Evolutionary conservation across 2,797 vertebrate genomes (phyloP).

Genomic region (Sebastes melanostomus): DNA sequence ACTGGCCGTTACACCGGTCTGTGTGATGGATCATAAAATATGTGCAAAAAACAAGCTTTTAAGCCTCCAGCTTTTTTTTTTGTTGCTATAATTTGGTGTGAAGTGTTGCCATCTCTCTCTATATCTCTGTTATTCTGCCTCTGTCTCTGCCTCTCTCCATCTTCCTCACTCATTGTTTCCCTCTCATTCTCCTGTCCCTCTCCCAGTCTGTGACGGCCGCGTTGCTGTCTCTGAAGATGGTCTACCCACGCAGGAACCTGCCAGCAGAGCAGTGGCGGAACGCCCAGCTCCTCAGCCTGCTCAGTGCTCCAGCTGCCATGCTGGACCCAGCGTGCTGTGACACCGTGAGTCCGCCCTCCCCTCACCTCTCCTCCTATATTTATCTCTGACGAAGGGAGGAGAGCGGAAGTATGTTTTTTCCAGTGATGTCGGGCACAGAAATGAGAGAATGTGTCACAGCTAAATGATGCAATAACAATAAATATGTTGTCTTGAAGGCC

Average conservation of each 20-base stretch:
- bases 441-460: not conserved
- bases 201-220: conserved; percentile 89
- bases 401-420: not conserved
- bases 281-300: conserved; percentile 91
- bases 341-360: conserved; percentile 80
- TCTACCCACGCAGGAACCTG: conserved; percentile 89
- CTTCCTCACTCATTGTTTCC: not conserved
- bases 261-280: conserved; percentile 90
- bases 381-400: not conserved
- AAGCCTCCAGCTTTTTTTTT: not conserved
- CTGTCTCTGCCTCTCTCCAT: not conserved
- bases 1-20: not conserved
- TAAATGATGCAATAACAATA: not conserved
- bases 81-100: not conserved
- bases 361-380: not conserved
- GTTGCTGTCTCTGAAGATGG: conserved; percentile 85
- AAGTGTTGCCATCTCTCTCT: not conserved
- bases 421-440: not conserved
- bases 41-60: not conserved
- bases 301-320: conserved; percentile 84
- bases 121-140: not conserved
- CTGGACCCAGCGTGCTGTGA: conserved; percentile 86
- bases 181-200: not conserved
- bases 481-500: not conserved
- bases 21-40: not conserved